A percentile compares a stretch with the other conserved stretches of the same genome.
These are phyloP conservation scores for Petrolisthes manimaculis DNA, from an alignment of 2,888 invertebrate species.

Conservation along the genomic window DNA sequence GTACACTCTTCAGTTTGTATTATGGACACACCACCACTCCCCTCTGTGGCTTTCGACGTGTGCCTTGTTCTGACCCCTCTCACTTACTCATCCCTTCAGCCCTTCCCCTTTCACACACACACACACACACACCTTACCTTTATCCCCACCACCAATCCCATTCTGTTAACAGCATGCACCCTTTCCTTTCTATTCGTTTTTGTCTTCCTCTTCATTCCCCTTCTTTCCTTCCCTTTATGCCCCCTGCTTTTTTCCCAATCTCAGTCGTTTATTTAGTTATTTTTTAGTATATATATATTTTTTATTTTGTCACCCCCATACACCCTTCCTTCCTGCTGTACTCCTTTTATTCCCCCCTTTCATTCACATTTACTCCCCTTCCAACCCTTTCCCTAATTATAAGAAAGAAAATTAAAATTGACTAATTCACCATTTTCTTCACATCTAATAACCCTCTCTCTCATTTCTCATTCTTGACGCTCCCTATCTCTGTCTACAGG, in stretches of 20 bases:
- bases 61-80: too few relatives aligned
- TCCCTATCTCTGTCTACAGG: slow-evolving; percentile 26
- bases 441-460: background rate
- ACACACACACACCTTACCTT: background rate
- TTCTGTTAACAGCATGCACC: background rate
- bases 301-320: background rate
- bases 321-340: background rate
- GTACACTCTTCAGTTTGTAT: too few relatives aligned
- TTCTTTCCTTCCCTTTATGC: background rate
- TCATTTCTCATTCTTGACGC: background rate
- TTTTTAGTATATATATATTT: background rate
- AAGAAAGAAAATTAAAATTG: background rate
- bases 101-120: too few relatives aligned
- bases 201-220: background rate
- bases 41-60: too few relatives aligned
- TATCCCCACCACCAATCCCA: background rate
- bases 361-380: background rate
- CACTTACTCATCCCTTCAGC: too few relatives aligned
- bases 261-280: background rate
- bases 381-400: background rate
- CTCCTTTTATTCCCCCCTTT: background rate
- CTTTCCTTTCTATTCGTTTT: background rate
- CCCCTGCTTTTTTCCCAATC: background rate
- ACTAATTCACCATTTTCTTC: background rate
- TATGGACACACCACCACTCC: too few relatives aligned